Evolutionary conservation across 2,113 vertebrate genomes (phyloP).

Genomic region (Ictalurus furcatus): DNA sequence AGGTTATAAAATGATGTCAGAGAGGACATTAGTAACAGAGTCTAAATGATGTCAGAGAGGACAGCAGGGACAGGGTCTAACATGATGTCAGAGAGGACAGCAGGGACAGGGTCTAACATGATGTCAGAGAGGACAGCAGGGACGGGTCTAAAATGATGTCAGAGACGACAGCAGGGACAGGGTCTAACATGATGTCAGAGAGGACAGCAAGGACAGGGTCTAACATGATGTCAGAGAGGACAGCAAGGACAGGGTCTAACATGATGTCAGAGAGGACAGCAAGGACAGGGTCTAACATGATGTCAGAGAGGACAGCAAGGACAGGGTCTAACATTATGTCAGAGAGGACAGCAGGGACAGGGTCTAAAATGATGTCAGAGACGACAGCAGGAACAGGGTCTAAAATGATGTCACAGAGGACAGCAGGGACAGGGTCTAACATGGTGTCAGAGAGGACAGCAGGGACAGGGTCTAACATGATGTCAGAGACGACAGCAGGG

Average conservation of each 20-base stretch:
- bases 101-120: neutral
- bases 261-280: neutral
- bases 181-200: too few species aligned
- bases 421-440: neutral
- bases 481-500: too few species aligned
- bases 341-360: neutral
- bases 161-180: too few species aligned
- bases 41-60: too few species aligned
- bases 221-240: neutral
- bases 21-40: too few species aligned
- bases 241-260: neutral
- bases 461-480: too few species aligned
- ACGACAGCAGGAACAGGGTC: neutral
- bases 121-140: neutral
- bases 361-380: neutral
- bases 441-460: neutral
- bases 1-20: too few species aligned
- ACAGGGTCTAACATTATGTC: neutral
- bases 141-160: too few species aligned
- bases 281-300: too few species aligned
- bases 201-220: neutral
- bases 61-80: neutral
- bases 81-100: neutral
- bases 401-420: neutral
- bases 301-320: too few species aligned